These are phyloP conservation scores for Theocolax elegans DNA, from an alignment of 1,140 invertebrate genomes.

Conservation along the genomic window DNA sequence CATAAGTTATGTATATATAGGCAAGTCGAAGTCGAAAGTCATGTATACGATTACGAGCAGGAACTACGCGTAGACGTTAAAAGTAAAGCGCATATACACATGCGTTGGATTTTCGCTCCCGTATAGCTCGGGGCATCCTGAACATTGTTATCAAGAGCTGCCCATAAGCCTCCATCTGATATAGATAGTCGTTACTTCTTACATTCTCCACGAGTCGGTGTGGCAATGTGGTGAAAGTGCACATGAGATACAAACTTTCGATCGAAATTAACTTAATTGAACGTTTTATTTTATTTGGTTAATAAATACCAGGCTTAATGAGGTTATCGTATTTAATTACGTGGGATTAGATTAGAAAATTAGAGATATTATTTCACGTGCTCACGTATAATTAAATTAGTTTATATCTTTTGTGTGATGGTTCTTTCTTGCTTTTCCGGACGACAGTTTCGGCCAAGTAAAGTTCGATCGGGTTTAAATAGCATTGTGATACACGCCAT, in stretches of 20 bases:
- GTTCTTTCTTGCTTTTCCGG: no score
- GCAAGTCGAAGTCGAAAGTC: no score
- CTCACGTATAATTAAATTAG: no score
- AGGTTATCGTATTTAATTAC: constrained; percentile 22
- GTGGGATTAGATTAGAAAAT: neutral
- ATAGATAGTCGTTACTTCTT: constrained; percentile 39
- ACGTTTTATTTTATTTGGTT: constrained; percentile 37
- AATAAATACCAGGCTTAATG: neutral
- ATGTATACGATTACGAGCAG: constrained; percentile 26
- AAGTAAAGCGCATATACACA: constrained; percentile 35
- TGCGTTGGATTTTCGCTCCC: constrained; percentile 44
- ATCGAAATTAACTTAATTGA: constrained; percentile 64
- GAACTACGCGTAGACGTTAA: constrained; percentile 7
- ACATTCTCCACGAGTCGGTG: constrained; percentile 40
- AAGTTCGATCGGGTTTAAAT: no score
- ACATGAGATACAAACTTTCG: constrained; percentile 50
- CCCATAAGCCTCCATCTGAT: constrained; percentile 49
- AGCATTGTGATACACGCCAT: no score
- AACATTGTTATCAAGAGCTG: constrained; percentile 57
- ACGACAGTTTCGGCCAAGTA: no score
- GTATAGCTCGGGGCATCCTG: constrained; percentile 49
- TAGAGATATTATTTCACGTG: no score
- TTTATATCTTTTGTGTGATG: no score
- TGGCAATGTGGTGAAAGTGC: constrained; percentile 61
- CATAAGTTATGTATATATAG: no score